Conservation (phyloP, 2,888 invertebrate genomes). For the Heliconius charithonia region DNA sequence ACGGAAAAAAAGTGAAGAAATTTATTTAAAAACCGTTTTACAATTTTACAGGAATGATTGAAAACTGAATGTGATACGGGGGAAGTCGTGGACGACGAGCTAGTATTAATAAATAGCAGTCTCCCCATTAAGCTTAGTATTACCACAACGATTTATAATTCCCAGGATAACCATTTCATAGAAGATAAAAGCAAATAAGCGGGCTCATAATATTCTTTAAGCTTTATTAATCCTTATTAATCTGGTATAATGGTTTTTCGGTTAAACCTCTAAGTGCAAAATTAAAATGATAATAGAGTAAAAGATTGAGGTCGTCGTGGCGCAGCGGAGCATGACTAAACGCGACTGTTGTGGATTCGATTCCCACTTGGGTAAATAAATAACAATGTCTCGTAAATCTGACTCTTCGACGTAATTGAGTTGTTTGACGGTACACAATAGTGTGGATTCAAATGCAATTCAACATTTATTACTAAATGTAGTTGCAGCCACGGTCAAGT, state of each 20-base stretch:
- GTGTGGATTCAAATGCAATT: no score
- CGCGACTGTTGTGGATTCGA: no score
- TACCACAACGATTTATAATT: neutral
- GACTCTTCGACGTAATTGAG: no score
- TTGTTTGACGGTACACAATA: no score
- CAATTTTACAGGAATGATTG: neutral
- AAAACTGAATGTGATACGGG: neutral
- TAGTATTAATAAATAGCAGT: conserved; percentile 4
- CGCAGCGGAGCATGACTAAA: no score
- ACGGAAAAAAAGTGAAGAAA: neutral
- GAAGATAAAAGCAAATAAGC: conserved; percentile 5
- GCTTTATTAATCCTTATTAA: conserved; percentile 3
- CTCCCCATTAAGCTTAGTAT: neutral
- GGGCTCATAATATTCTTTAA: conserved; percentile 2
- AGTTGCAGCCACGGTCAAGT: no score
- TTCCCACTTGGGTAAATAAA: no score
- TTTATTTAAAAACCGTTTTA: neutral
- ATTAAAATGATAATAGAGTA: no score
- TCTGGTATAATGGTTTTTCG: conserved; percentile 4
- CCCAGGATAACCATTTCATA: neutral
- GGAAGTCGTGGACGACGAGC: neutral
- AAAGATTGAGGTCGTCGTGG: no score
- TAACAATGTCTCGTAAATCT: no score
- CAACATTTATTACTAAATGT: no score
- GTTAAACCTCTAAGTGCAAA: neutral